A percentile compares a stretch with the other conserved stretches of the same genome.
phyloP scores from a whole-genome alignment of 64 coral and sea anemone genomes.

The Montipora sp. region DNA sequence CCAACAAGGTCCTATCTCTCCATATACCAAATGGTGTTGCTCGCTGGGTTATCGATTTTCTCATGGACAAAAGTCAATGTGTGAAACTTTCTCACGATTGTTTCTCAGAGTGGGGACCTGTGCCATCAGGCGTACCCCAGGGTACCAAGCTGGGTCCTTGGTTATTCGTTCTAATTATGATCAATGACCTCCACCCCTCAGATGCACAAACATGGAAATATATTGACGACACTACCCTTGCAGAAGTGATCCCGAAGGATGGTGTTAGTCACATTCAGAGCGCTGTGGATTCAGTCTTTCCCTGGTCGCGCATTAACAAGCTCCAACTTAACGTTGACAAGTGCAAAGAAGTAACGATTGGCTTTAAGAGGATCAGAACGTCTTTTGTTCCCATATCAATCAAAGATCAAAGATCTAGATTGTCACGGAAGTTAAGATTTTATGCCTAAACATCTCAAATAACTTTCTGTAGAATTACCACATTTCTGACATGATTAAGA shows the following conservation, averaged over 20 bases:
- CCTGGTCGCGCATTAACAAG: slow-evolving; percentile 54
- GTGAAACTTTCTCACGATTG: slow-evolving; percentile 74
- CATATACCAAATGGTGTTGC: slow-evolving; percentile 69
- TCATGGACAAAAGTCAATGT: slow-evolving; percentile 52
- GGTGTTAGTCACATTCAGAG: slow-evolving; percentile 47
- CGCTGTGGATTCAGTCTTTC: slow-evolving; percentile 36
- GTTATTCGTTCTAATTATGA: slow-evolving; percentile 74
- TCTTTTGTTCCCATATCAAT: too few species aligned
- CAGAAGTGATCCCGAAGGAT: slow-evolving; percentile 59
- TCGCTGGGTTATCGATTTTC: slow-evolving; percentile 59
- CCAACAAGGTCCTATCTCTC: slow-evolving; percentile 57
- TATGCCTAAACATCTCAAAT: too few species aligned
- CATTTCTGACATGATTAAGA: too few species aligned
- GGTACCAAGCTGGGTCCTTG: slow-evolving; percentile 72
- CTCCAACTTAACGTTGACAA: slow-evolving; percentile 67
- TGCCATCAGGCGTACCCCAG: slow-evolving; percentile 65
- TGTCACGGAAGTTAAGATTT: too few species aligned
- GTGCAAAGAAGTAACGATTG: slow-evolving; percentile 66
- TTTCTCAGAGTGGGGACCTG: slow-evolving; percentile 76
- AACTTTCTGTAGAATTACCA: too few species aligned
- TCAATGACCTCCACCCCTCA: slow-evolving; percentile 66
- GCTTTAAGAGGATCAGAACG: slow-evolving; percentile 30
- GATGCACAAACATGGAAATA: slow-evolving; percentile 66
- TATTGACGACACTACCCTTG: slow-evolving; percentile 49
- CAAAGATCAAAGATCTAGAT: too few species aligned